A percentile compares a stretch with the other conserved stretches of the same genome.
Evolutionary conservation across 1,140 invertebrate genomes (phyloP).

Genomic region (Mactra quadrangularis): DNA sequence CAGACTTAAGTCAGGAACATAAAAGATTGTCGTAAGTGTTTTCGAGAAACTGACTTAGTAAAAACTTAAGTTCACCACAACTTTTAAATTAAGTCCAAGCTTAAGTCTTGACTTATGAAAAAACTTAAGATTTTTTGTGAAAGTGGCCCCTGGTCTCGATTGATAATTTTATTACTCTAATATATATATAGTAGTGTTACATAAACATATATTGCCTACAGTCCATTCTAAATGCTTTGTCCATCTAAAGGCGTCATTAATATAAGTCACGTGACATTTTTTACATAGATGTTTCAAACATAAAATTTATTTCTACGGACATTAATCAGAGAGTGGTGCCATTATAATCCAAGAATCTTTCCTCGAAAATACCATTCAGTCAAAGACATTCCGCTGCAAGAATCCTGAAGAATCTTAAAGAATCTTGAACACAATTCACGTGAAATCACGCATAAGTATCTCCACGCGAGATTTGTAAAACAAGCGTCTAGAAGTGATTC

Average conservation of each 20-base stretch:
- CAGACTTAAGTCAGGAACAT: too few relatives aligned
- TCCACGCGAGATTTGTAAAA: neutral
- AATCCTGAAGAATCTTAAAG: too few relatives aligned
- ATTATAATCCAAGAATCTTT: neutral
- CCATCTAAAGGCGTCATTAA: neutral
- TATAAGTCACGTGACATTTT: constrained; percentile 11
- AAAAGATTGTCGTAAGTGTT: too few relatives aligned
- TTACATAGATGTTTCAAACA: constrained; percentile 7
- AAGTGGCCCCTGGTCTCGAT: neutral
- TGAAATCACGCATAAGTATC: too few relatives aligned
- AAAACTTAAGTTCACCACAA: too few relatives aligned
- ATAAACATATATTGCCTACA: neutral
- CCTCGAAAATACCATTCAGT: neutral
- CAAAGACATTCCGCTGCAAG: too few relatives aligned
- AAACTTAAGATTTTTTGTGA: too few relatives aligned
- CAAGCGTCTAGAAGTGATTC: neutral
- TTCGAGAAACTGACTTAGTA: too few relatives aligned
- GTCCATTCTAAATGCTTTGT: neutral
- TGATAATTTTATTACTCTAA: constrained; percentile 12
- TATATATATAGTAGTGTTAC: neutral
- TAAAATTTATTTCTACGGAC: constrained; percentile 11
- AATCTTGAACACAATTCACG: neutral
- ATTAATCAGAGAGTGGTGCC: constrained; percentile 32
- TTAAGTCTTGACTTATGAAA: too few relatives aligned
- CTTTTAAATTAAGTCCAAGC: too few relatives aligned